These are phyloP conservation scores for Sinocyclocheilus maitianheensis DNA, from an alignment of 2,113 vertebrate genomes.

Conservation along the genomic window DNA sequence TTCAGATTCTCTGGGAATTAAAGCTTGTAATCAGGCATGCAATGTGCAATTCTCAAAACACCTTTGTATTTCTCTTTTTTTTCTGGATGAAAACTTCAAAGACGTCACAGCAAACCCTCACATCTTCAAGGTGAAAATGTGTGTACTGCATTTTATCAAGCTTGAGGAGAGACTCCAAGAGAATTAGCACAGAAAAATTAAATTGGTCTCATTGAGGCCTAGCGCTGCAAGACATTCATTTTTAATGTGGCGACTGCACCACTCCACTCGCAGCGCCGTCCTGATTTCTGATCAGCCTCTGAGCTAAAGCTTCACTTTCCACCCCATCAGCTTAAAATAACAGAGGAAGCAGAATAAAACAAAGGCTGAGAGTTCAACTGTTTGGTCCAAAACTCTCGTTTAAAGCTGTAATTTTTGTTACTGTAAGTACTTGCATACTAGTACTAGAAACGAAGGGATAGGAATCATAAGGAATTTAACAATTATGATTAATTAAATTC, in stretches of 20 bases:
- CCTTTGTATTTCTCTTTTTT: constrained; percentile 43
- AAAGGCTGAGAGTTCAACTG: not conserved
- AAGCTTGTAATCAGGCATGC: constrained; percentile 46
- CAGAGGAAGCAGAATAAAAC: not conserved
- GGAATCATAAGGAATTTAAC: no score
- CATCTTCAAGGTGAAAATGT: constrained; percentile 51
- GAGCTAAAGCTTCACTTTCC: not conserved
- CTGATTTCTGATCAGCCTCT: constrained; percentile 27
- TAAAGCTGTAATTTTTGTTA: not conserved
- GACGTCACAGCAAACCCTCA: constrained; percentile 25
- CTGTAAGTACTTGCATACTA: not conserved
- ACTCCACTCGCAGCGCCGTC: not conserved
- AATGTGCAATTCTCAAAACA: constrained; percentile 44
- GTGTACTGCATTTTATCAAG: constrained; percentile 23
- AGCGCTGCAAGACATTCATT: constrained; percentile 43
- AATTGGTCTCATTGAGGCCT: constrained; percentile 59
- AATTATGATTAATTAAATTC: no score
- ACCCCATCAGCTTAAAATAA: constrained; percentile 9
- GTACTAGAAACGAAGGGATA: no score
- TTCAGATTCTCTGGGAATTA: constrained; percentile 30
- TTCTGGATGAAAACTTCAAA: constrained; percentile 49
- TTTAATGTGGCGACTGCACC: constrained; percentile 40
- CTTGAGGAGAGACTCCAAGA: constrained; percentile 22
- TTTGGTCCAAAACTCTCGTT: not conserved
- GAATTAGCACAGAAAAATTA: constrained; percentile 44